Evolutionary conservation across 2,797 vertebrate species (phyloP).

Genomic region (Brotula barbata): DNA sequence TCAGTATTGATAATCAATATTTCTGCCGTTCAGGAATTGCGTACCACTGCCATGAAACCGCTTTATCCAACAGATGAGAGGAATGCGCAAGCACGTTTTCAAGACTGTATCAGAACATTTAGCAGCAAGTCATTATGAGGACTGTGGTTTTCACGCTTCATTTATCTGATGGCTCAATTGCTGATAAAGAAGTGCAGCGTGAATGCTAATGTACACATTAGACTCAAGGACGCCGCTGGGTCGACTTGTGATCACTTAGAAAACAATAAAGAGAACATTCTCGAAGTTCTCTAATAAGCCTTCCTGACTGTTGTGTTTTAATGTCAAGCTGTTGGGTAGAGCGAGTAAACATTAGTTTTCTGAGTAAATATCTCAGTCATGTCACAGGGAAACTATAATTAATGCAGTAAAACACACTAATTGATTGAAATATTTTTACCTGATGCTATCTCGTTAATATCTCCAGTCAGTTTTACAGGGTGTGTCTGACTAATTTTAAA

Average conservation of each 20-base stretch:
- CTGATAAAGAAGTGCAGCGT: conserved; percentile 56
- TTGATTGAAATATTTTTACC: not conserved
- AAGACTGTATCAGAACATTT: conserved; percentile 40
- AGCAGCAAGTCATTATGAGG: conserved; percentile 53
- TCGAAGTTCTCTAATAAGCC: conserved; percentile 13
- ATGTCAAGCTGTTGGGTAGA: conserved; percentile 33
- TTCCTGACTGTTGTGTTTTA: conserved; percentile 3
- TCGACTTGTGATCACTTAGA: conserved; percentile 35
- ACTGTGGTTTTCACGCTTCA: conserved; percentile 50
- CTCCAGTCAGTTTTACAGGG: conserved; percentile 2
- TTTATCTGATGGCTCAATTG: conserved; percentile 72
- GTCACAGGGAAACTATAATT: not conserved
- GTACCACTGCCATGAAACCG: conserved; percentile 15
- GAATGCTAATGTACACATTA: conserved; percentile 62
- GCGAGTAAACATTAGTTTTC: conserved; percentile 14
- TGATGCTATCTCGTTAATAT: conserved; percentile 1
- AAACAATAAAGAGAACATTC: conserved; percentile 34
- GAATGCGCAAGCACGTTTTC: conserved; percentile 26
- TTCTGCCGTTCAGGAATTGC: conserved; percentile 28
- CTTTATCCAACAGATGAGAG: not conserved
- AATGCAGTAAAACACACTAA: not conserved
- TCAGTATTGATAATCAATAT: conserved; percentile 44
- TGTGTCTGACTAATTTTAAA: conserved; percentile 6
- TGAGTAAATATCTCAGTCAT: conserved; percentile 23
- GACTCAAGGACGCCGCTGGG: conserved; percentile 52